These are phyloP conservation scores for Gymnopithys bicolor DNA, from an alignment of 2,797 vertebrate genomes.

Conservation along the genomic window DNA sequence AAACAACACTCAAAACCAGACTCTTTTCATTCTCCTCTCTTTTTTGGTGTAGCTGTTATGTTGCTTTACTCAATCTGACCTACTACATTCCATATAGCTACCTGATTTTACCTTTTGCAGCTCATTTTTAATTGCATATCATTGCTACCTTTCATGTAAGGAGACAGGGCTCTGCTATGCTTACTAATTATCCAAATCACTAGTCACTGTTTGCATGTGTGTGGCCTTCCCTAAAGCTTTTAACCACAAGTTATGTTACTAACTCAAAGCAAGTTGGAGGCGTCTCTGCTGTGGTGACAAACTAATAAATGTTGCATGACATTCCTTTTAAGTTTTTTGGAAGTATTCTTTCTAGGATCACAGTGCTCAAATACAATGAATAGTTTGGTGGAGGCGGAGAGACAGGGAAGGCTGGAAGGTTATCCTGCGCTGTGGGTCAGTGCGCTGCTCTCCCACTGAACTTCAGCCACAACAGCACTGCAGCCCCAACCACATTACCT, in stretches of 20 bases:
- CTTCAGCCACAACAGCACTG: background rate
- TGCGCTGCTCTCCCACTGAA: background rate
- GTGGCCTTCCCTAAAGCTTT: conserved; percentile 78
- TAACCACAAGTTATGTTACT: conserved; percentile 71
- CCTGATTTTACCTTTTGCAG: conserved; percentile 45
- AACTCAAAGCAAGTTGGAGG: conserved; percentile 76
- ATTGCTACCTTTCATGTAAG: conserved; percentile 73
- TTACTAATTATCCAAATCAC: conserved; percentile 80
- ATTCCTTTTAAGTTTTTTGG: conserved; percentile 63
- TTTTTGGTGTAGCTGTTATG: background rate
- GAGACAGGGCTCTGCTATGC: conserved; percentile 74
- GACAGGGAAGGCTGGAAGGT: background rate
- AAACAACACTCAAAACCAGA: background rate
- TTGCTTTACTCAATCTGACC: conserved; percentile 42
- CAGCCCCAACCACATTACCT: background rate
- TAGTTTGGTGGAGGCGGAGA: background rate
- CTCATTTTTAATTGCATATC: conserved; percentile 78
- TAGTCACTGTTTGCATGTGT: conserved; percentile 65
- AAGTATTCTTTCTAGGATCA: conserved; percentile 61
- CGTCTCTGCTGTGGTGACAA: conserved; percentile 52
- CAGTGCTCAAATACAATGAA: background rate
- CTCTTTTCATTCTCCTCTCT: background rate
- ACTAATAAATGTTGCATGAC: conserved; percentile 73
- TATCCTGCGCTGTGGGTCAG: background rate
- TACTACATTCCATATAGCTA: conserved; percentile 8